phyloP scores from a whole-genome alignment of 2,113 vertebrate genomes.

The Tupaia tana region DNA sequence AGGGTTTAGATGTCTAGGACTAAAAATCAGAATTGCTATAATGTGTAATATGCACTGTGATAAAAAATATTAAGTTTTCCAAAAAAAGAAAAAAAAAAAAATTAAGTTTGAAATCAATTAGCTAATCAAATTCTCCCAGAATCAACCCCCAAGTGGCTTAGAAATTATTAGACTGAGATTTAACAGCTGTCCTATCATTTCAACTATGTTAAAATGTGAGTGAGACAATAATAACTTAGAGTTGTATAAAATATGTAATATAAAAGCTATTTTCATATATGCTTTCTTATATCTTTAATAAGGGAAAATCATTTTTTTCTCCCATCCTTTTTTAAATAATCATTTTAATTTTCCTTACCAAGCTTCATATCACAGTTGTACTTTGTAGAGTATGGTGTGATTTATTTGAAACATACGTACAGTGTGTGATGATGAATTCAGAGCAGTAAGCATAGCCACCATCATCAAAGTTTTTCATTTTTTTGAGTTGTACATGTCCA shows the following conservation, averaged over 20 bases:
- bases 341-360: no score
- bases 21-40: constrained; percentile 3
- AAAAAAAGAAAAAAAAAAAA: no score
- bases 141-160: background rate
- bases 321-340: background rate
- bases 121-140: background rate
- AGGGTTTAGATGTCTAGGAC: constrained; percentile 27
- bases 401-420: no score
- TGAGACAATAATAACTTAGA: constrained; percentile 18
- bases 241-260: background rate
- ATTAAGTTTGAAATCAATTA: constrained; percentile 53
- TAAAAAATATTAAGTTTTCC: constrained; percentile 48
- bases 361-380: no score
- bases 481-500: no score
- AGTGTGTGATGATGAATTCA: no score
- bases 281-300: background rate
- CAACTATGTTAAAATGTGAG: background rate
- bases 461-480: no score
- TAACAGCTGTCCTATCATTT: background rate
- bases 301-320: background rate
- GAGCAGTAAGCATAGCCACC: no score
- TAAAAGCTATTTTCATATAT: background rate
- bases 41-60: background rate
- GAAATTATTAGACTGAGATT: background rate
- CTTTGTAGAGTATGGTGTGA: no score